Base-by-base conservation (phyloP, 2,113 vertebrate species). In the Tachysurus fulvidraco region DNA sequence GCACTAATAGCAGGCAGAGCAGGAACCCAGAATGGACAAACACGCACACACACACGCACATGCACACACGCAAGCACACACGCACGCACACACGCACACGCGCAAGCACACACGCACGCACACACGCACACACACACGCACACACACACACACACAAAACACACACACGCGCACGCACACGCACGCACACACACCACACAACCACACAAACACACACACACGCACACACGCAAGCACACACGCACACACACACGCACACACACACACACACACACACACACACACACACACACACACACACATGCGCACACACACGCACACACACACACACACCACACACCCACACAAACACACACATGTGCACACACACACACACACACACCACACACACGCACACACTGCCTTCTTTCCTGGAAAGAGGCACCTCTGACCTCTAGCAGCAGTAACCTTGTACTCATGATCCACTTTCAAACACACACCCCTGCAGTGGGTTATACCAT, bases 381-480 rank as follows among this genome's bases (percentile, higher is more conserved):
- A 67, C 1, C 36, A 36, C 36, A 9, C 67, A 19, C 14, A 41
- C 69, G 44, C 57, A 83, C 82, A 83, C 28, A 55, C 64, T 55
- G 11, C 19, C 11, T 71, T 69, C n/a, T 55, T 9, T 30, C 64
- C n/a, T 55, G 6, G n/a, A 59, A 36, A 84, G 23, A 69, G 65
- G 4, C 14, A 69, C 41, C 41, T 17, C 44, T 83, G 60, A 84
- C 54, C 36, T 57, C 30, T 19, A n/a, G 44, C 67, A 41, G 57
- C 36, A 60, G 9, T 85, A 71, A 85, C 71, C 55, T 55, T 84
- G 12, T 60, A 69, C 25, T 76, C 21, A 74, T 23, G 36, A 30
- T 57, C 1, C 36, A 74, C 4, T 74, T 50, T 74, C 1, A 74
- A 74, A 74, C 9, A 74, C 46, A 74, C 71, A 36, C 7, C 67